Base-by-base conservation (phyloP, 2,797 vertebrate species). In the Xyrichtys novacula region DNA sequence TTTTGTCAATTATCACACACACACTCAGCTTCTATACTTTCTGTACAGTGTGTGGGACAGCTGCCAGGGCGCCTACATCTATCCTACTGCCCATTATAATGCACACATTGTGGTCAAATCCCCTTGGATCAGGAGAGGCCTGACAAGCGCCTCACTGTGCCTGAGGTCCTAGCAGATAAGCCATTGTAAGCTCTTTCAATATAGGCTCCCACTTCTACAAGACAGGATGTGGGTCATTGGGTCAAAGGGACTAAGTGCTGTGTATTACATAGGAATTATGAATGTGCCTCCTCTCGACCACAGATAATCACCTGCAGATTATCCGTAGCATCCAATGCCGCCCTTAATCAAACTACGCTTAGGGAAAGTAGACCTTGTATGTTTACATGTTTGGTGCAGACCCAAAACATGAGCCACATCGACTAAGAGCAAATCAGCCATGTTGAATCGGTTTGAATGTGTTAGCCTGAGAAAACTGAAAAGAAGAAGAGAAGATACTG, bases 161-260 rank as follows among this genome's bases (percentile, higher is more conserved):
- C 79, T 22, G 63, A 76, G 83, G 88, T 90, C 82, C 76, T 72
- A 83, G 65, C 63, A 87, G 72, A 88, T 92, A 92, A 93, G 88
- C 92, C 88, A 90, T 83, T 91, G 93, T 92, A 91, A 85, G 86
- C 86, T 46, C 84, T 81, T 85, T 87, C 83, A 89, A 85, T 91
- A 88, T 77, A 85, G 75, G 36, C 85, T 73, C 74, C 83, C 65
- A 57, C 60, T 71, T 81, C 78, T 78, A 85, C 76, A 85, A 90
- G 89, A 79, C 85, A 64, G 87, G 86, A 93, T 92, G 80, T 92
- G 65, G 90, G 92, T 88, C 89, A 93, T 69, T 87, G 85, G 92
- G 91, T 91, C 91, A 91, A 66, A 78, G 68, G 77, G 84, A 85
- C 86, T 83, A 81, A 87, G 81, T 80, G 69, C 73, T 65, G 74